Base-by-base conservation (phyloP, 2,888 invertebrate species). In the Pandemis corylana region DNA sequence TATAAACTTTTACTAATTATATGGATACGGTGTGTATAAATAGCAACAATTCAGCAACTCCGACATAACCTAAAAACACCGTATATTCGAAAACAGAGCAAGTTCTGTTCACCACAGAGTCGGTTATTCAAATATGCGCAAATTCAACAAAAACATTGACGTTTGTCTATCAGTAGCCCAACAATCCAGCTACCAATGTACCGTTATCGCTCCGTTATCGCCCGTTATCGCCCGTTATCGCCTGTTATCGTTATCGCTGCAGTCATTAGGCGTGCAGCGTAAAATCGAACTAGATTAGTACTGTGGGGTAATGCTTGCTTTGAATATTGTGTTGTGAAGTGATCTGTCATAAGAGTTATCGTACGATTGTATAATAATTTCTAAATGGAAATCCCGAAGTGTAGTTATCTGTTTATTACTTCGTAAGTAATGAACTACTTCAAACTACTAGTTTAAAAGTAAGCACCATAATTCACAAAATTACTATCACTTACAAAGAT, bases 261-360 rank as follows among this genome's bases (percentile, higher is more conserved):
- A 81, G 83, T 85, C 87, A 86, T 89, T 89, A 87, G 85, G 79
- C 76, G 80, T 78, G 83, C 81, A 83, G 81, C 85, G 82, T 86
- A 82, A 86, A 88, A 88, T 86, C 81, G 82, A 77, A 78, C 78
- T 78, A 80, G 78, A 83, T 85, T 80, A 81, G 77, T 77, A 76
- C 61, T 71, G 76, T 72, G 68, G 53, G 44, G 53, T 59, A 56
- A 68, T 71, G 59, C 28, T 59, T 51, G 13, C 62, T 75, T 71
- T 71, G 62, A 70, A 67, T 71, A 75, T 44, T 49, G 46, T 49
- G 65, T 65, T 65, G 65, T 49, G 65, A 49, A 65, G 49, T 65
- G 49, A 65, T 65, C 65, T 65, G 49, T 49, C 49, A 49, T 28
- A 49, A 36, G 46, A 13, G n/a, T 65, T 49, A 65, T 65, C 28